phyloP scores from a whole-genome alignment of 2,113 vertebrate genomes.

The Apodemus sylvaticus region DNA sequence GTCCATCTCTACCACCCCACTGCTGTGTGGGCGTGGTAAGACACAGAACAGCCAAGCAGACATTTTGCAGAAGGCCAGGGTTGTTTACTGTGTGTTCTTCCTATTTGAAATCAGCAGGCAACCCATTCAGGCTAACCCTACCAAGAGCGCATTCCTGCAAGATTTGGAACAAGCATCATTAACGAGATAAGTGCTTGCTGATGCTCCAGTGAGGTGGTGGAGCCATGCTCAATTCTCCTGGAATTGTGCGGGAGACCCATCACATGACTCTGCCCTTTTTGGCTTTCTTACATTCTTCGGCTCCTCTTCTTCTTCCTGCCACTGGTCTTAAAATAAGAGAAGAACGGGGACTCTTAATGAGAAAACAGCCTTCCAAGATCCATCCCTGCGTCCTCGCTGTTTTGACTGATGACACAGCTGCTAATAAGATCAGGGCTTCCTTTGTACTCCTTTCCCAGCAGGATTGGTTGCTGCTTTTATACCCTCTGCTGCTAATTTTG shows the following conservation, averaged over 20 bases:
- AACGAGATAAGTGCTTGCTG: not conserved
- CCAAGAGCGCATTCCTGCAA: not conserved
- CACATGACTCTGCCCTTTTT: not conserved
- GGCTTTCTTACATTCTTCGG: not conserved
- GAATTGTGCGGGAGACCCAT: not conserved
- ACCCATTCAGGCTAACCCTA: not conserved
- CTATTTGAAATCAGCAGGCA: not conserved
- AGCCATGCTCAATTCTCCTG: not conserved
- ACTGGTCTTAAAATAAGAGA: conserved; percentile 49
- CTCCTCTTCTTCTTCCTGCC: conserved; percentile 27
- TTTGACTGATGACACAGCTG: conserved; percentile 61
- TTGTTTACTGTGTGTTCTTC: not conserved
- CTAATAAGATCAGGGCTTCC: conserved; percentile 67
- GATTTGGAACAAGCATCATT: not conserved
- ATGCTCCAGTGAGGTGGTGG: not conserved
- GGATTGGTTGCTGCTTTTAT: conserved; percentile 69
- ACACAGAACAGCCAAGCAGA: not conserved
- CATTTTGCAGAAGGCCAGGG: not conserved
- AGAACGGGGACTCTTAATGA: conserved; percentile 9
- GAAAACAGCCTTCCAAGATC: conserved; percentile 46
- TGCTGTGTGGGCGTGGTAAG: not conserved
- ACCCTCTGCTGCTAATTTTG: conserved; percentile 74
- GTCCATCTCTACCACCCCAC: not conserved
- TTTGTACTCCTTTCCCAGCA: conserved; percentile 70
- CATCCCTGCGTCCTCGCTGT: conserved; percentile 6